Evolutionary conservation across 2,113 vertebrate species (phyloP), one percentile per base, ranked within the genome.

Genomic region (Agapornis roseicollis): DNA sequence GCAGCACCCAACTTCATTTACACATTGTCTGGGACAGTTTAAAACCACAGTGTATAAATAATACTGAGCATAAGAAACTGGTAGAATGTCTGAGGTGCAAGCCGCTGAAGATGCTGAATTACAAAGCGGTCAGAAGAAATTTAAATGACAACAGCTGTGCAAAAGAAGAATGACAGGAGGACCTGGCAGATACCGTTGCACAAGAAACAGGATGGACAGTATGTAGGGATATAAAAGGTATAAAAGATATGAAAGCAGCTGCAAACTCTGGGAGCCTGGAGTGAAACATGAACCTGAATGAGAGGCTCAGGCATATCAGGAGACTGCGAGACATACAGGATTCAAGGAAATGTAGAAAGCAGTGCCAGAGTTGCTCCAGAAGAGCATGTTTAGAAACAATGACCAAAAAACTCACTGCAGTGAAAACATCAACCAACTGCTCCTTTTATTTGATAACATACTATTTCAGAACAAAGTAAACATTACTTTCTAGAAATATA

Each of bases 1-100:
- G 37, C 56, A 93, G 87, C 71, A 83, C 42, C 78, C 68, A 80
- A 25, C 64, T 89, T 83, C 64, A 92, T 91, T 92, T 95, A 88
- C 78, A 69, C 5, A 0, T 79, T 6, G 4, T 85, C 70, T 94
- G 66, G 56, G 37, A 64, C 25, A 87, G 33, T 61, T 68, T 55
- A 47, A 70, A 85, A 90, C 44, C 27, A 53, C 2, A 13, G 55
- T 31, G 47, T 29, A 56, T 64, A 80, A 93, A 42, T 91, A 60
- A 65, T 25, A 65, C 9, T 0, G 10, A 79, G 47, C 73, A 69
- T 42, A 81, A 85, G 74, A 93, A 93, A 80, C 25, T 49, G 31
- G 41, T 3, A 27, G 79, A 69, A 80, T 61, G 80, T 58, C 63
- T 61, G 44, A 49, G 47, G 47, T 7, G 7, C 23, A 47, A 64